A percentile compares a stretch with the other conserved stretches of the same genome.
These are phyloP conservation scores for Agrilus planipennis DNA, from an alignment of 1,140 invertebrate species.

Conservation along the genomic window DNA sequence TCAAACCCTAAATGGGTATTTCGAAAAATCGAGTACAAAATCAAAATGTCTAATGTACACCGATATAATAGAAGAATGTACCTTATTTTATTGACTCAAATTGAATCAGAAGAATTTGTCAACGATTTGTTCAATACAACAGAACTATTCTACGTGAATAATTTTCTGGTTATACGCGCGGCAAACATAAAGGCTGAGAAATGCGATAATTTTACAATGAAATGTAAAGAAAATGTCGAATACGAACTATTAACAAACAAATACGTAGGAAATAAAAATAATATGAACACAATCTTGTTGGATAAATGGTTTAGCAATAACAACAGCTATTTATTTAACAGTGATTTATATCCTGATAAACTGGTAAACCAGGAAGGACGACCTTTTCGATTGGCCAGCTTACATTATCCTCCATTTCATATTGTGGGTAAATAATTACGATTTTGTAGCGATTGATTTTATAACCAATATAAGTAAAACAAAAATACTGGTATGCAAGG, in stretches of 20 bases:
- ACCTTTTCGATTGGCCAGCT: slow-evolving; percentile 16
- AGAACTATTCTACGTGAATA: slow-evolving; percentile 15
- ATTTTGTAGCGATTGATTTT: no score
- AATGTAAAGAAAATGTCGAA: neutral
- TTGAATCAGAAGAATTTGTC: neutral
- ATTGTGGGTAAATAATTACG: slow-evolving; percentile 18
- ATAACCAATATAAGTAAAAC: no score
- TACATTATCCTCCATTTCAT: slow-evolving; percentile 22
- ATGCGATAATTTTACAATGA: neutral
- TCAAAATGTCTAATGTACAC: slow-evolving; percentile 13
- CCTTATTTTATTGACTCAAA: slow-evolving; percentile 11
- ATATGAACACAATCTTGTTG: slow-evolving; percentile 12
- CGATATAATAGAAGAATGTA: slow-evolving; percentile 22
- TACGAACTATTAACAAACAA: slow-evolving; percentile 19
- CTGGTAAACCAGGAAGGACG: slow-evolving; percentile 20
- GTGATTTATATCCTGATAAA: slow-evolving; percentile 24
- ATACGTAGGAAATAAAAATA: slow-evolving; percentile 14
- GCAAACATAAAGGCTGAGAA: neutral
- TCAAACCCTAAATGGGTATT: slow-evolving; percentile 11
- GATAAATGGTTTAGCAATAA: slow-evolving; percentile 22
- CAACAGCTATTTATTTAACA: slow-evolving; percentile 13
- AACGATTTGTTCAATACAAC: slow-evolving; percentile 6
- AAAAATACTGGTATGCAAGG: no score
- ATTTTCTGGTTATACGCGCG: slow-evolving; percentile 14
- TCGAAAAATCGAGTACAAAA: slow-evolving; percentile 15